Evolutionary conservation across 1,140 invertebrate genomes (phyloP).

Genomic region (Drosophila lacteicornis): DNA sequence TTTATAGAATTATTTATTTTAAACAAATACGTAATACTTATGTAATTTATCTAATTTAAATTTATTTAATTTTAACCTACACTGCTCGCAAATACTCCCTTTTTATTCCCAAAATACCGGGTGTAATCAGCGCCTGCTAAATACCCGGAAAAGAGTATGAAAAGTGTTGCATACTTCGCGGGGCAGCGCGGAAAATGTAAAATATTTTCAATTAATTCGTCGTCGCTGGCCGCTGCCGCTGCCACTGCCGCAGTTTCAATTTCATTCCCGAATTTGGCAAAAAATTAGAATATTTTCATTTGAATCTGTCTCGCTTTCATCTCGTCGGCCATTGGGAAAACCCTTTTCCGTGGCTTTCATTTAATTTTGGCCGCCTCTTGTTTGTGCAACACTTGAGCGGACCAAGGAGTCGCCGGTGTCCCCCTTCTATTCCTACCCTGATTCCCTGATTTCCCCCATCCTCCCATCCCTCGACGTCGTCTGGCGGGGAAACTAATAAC

Average conservation of each 20-base stretch:
- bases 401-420: slow-evolving; percentile 8
- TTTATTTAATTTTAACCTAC: not conserved
- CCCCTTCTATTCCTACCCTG: not conserved
- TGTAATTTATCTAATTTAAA: not conserved
- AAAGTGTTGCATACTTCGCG: slow-evolving; percentile 48
- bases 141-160: not conserved
- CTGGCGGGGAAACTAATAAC: slow-evolving; percentile 65
- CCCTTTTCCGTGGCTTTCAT: slow-evolving; percentile 67
- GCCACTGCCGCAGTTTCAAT: slow-evolving; percentile 60
- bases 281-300: slow-evolving; percentile 65
- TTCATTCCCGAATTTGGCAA: slow-evolving; percentile 52
- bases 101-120: not conserved
- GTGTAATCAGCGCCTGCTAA: slow-evolving; percentile 7
- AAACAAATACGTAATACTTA: not conserved
- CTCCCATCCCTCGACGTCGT: not conserved
- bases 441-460: not conserved
- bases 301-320: slow-evolving; percentile 51
- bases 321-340: slow-evolving; percentile 27
- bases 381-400: slow-evolving; percentile 75
- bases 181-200: slow-evolving; percentile 62
- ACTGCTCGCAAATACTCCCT: not conserved
- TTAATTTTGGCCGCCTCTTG: slow-evolving; percentile 72
- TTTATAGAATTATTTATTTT: too few relatives aligned
- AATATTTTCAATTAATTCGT: slow-evolving; percentile 82
- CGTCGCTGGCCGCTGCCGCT: slow-evolving; percentile 29